Evolutionary conservation across 2,797 vertebrate species (phyloP).

Genomic region (Thunnus albacares): DNA sequence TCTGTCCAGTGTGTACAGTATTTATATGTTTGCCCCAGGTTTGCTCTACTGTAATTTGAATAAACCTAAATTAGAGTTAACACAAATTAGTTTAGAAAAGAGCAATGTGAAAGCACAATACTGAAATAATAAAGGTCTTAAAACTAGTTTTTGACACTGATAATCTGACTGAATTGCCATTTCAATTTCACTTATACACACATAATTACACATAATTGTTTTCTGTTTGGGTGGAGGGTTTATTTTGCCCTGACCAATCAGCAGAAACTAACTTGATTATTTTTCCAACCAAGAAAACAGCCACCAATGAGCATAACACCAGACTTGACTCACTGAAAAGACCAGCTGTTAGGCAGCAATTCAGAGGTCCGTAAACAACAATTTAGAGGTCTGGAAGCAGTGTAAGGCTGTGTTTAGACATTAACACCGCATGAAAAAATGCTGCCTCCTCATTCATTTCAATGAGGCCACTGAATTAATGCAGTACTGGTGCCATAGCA

Average conservation of each 20-base stretch:
- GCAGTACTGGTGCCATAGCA: not conserved
- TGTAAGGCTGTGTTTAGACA: not conserved
- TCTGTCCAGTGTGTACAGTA: not conserved
- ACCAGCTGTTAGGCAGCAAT: not conserved
- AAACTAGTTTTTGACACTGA: not conserved
- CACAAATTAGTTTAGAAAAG: not conserved
- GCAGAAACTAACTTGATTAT: not conserved
- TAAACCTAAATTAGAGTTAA: not conserved
- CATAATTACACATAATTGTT: not conserved
- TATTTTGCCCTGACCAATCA: not conserved
- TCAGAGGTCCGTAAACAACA: not conserved
- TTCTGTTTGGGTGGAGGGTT: not conserved
- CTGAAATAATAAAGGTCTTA: not conserved
- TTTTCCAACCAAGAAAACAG: not conserved
- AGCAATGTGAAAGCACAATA: not conserved
- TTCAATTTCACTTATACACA: too few relatives aligned
- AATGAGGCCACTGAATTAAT: constrained; percentile 4
- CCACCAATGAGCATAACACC: not conserved
- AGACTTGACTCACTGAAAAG: not conserved
- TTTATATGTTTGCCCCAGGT: not conserved
- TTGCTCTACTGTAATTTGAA: not conserved
- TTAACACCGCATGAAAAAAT: not conserved
- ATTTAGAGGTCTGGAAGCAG: not conserved
- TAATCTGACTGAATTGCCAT: too few relatives aligned
- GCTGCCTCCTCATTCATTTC: not conserved